These are phyloP conservation scores for Trichoplusia ni DNA, from an alignment of 1,140 invertebrate species.

Conservation along the genomic window DNA sequence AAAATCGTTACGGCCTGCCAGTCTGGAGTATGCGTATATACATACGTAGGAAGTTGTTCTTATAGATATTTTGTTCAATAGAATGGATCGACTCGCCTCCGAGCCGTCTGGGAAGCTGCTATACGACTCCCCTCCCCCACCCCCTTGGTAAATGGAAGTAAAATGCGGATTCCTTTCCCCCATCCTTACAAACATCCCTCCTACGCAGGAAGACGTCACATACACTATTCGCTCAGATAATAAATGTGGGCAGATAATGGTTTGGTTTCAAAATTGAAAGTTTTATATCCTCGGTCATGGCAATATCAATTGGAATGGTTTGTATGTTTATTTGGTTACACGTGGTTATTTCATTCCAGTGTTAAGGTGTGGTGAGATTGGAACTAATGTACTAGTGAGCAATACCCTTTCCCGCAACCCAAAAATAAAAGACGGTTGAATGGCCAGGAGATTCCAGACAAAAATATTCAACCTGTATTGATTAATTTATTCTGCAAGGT, in stretches of 20 bases:
- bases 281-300: neutral
- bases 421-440: too few relatives aligned
- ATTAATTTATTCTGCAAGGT: too few relatives aligned
- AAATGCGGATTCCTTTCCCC: constrained; percentile 27
- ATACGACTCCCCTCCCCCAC: constrained; percentile 23
- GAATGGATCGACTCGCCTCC: constrained; percentile 28
- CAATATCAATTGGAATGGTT: neutral
- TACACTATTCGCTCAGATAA: neutral
- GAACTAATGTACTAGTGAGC: too few relatives aligned
- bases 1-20: constrained; percentile 2
- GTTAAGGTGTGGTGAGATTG: too few relatives aligned
- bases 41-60: neutral
- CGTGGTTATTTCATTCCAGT: too few relatives aligned
- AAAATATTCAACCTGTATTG: too few relatives aligned
- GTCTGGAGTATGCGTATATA: neutral
- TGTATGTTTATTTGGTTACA: too few relatives aligned
- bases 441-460: too few relatives aligned
- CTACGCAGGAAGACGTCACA: constrained; percentile 2
- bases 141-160: constrained; percentile 14
- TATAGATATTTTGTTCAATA: constrained; percentile 25
- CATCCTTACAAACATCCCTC: neutral
- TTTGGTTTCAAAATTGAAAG: constrained; percentile 15
- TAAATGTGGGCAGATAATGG: neutral
- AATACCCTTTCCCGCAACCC: too few relatives aligned
- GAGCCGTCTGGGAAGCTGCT: constrained; percentile 38